Evolutionary conservation across 2,113 vertebrate genomes (phyloP).

Genomic region (Leptobrachium leishanense): DNA sequence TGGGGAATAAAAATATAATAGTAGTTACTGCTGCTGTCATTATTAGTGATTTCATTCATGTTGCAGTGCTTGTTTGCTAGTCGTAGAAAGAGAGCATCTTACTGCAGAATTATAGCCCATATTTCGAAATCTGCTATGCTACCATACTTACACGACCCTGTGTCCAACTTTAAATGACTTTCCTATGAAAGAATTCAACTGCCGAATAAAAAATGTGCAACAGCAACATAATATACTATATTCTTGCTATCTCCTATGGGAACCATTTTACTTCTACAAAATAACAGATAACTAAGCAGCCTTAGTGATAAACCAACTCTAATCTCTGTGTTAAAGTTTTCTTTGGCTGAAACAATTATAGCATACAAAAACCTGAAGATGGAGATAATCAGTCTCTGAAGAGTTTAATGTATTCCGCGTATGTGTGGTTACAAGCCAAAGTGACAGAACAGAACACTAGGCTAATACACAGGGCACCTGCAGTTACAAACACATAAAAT

Average conservation of each 20-base stretch:
- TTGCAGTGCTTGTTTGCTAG: too few species aligned
- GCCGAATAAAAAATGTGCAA: too few species aligned
- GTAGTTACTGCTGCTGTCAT: too few species aligned
- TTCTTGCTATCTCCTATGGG: background rate
- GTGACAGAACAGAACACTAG: constrained; percentile 5
- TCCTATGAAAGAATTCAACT: too few species aligned
- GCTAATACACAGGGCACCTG: constrained; percentile 18
- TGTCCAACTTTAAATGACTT: too few species aligned
- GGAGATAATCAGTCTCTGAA: constrained; percentile 54
- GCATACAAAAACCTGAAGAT: constrained; percentile 49
- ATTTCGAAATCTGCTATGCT: too few species aligned
- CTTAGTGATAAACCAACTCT: constrained; percentile 32
- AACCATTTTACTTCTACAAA: constrained; percentile 34
- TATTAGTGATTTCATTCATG: too few species aligned
- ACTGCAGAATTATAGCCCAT: too few species aligned
- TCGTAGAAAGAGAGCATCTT: too few species aligned
- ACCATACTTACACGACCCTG: too few species aligned
- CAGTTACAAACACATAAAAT: constrained; percentile 47
- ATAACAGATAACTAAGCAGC: constrained; percentile 43
- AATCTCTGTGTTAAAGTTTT: constrained; percentile 46
- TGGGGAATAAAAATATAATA: too few species aligned
- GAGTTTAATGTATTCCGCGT: constrained; percentile 51
- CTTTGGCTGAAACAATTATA: constrained; percentile 55
- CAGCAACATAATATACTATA: background rate
- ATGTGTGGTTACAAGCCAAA: constrained; percentile 48